phyloP scores from a whole-genome alignment of 2,888 invertebrate species.

The Ochropleura leucogaster region DNA sequence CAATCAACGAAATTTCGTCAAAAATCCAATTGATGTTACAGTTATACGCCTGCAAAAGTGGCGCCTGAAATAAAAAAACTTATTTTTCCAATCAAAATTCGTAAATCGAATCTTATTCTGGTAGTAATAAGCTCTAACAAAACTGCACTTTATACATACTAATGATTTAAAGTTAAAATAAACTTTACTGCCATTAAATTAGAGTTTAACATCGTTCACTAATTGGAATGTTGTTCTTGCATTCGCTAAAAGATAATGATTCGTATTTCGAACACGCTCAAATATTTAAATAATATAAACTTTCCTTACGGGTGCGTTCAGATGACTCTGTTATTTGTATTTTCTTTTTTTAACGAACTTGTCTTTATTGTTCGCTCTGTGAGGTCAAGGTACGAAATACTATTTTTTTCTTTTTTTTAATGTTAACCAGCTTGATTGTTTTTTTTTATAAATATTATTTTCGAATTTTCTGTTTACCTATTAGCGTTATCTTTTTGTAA shows the following conservation, averaged over 20 bases:
- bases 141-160: conserved; percentile 13
- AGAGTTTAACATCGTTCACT: conserved; percentile 51
- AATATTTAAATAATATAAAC: conserved; percentile 83
- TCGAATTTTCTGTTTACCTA: background rate
- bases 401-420: background rate
- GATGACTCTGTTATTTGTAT: conserved; percentile 73
- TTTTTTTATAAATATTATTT: background rate
- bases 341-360: conserved; percentile 73
- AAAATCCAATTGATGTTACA: conserved; percentile 82
- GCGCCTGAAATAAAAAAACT: conserved; percentile 74
- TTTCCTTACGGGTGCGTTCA: conserved; percentile 79
- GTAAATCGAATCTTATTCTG: conserved; percentile 37
- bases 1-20: conserved; percentile 86
- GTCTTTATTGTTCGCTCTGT: conserved; percentile 54
- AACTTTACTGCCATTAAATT: conserved; percentile 50
- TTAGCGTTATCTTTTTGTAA: background rate
- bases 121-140: conserved; percentile 9
- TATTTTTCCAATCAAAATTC: conserved; percentile 1
- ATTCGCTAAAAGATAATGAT: conserved; percentile 84
- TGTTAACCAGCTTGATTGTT: background rate
- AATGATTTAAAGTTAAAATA: conserved; percentile 38
- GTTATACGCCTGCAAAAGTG: conserved; percentile 80
- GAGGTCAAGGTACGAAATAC: background rate
- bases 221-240: conserved; percentile 62
- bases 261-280: conserved; percentile 84